Evolutionary conservation across 2,888 invertebrate species (phyloP), one percentile per base, ranked within the genome.

Genomic region (Philereme vetulata): DNA sequence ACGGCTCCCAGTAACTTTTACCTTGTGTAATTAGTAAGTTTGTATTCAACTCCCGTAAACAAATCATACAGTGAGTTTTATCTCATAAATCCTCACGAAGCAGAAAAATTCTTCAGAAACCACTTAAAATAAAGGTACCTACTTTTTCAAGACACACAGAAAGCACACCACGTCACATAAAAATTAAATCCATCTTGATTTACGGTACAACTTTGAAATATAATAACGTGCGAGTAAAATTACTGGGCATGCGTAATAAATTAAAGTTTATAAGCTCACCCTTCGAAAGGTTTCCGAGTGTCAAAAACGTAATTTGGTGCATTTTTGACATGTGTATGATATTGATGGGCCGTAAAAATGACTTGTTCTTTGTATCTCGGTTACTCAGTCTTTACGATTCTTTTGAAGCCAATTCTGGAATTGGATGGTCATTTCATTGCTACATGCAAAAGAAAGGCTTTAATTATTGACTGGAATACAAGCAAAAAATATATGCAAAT

Each of bases 151-250:
- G 72, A 71, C 66, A 71, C 74, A 77, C 76, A 77, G 76, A 82
- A 80, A 75, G 72, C 75, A 75, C 70, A 72, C 72, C 65, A 68
- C 75, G 84, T 80, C 84, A 81, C 84, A 85, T 88, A 89, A 90
- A 90, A 90, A 87, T 85, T 84, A 87, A 86, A 85, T 77, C 81
- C 82, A 67, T 68, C 64, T 71, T 84, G 89, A 90, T 91, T 91
- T 90, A 91, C 78, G 80, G 77, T 68, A 59, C 80, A 82, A 82
- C 85, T 87, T 89, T 88, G 87, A 88, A 90, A 89, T 88, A 88
- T 86, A 89, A 88, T 88, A 86, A 89, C 85, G 72, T 66, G 78
- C 68, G 80, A 80, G 85, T 89, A 81, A 83, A 81, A 85, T 90
- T 88, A 85, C 85, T 71, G 77, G 72, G 74, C 78, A 71, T 68